These are phyloP conservation scores for Griposia aprilina DNA, from an alignment of 2,888 invertebrate species.

Conservation along the genomic window DNA sequence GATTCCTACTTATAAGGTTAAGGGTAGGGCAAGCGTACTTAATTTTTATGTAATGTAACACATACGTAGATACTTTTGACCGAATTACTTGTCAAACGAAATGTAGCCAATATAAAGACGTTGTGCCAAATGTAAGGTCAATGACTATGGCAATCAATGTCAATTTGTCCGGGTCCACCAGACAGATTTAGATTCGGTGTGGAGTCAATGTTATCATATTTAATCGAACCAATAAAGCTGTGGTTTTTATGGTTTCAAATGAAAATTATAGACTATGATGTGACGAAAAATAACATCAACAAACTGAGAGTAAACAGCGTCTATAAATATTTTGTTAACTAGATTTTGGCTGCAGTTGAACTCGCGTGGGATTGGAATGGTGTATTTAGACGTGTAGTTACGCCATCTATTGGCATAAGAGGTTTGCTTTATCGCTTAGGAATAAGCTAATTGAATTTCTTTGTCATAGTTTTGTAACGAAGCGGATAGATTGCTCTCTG, in stretches of 20 bases:
- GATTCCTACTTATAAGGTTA: no score
- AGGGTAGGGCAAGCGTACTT: conserved; percentile 13
- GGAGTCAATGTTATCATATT: conserved; percentile 45
- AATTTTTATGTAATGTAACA: conserved; percentile 23
- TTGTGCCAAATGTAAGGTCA: conserved; percentile 73
- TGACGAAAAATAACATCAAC: conserved; percentile 47
- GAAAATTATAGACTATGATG: conserved; percentile 8
- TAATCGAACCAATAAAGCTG: conserved; percentile 45
- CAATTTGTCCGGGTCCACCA: conserved; percentile 68
- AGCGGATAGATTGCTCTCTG: not conserved
- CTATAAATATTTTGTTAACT: conserved; percentile 55
- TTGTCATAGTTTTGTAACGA: not conserved
- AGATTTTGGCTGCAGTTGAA: conserved; percentile 50
- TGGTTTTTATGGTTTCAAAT: conserved; percentile 12
- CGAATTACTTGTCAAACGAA: conserved; percentile 63
- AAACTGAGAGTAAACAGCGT: conserved; percentile 42
- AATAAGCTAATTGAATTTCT: conserved; percentile 1
- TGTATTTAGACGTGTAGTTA: conserved; percentile 54
- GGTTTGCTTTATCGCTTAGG: not conserved
- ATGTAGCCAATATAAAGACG: conserved; percentile 63
- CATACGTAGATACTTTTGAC: conserved; percentile 36
- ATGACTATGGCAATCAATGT: conserved; percentile 72
- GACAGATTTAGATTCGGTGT: conserved; percentile 65
- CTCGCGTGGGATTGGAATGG: conserved; percentile 36
- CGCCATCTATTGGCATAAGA: conserved; percentile 52